These are phyloP conservation scores for Amphiprion clarkii DNA, from an alignment of 2,797 vertebrate genomes.

Conservation along the genomic window DNA sequence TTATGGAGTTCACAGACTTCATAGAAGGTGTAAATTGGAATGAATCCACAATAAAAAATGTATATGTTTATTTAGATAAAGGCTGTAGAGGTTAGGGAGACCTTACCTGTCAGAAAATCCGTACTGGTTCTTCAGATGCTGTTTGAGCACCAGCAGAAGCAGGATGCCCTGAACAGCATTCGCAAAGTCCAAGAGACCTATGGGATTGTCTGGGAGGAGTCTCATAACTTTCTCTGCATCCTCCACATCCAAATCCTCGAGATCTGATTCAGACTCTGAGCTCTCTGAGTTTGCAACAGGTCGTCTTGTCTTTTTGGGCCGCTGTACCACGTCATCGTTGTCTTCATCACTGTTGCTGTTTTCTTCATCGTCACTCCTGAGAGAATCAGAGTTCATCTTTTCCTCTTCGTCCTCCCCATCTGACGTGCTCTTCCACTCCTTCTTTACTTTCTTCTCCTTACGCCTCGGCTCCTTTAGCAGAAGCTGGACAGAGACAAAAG, in stretches of 20 bases:
- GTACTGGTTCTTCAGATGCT: conserved; percentile 98
- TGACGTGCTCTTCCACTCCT: conserved; percentile 66
- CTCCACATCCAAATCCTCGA: conserved; percentile 91
- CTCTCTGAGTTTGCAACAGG: conserved; percentile 81
- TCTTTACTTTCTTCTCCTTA: conserved; percentile 76
- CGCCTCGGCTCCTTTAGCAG: conserved; percentile 89
- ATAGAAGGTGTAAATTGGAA: conserved; percentile 3
- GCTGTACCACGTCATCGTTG: conserved; percentile 83
- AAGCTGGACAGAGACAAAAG: conserved; percentile 81
- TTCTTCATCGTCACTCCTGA: conserved; percentile 71
- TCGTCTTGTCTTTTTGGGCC: conserved; percentile 88
- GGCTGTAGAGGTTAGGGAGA: not conserved
- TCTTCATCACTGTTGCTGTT: conserved; percentile 67
- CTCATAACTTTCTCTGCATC: conserved; percentile 94
- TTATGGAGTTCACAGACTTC: not conserved
- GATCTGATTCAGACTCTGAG: conserved; percentile 89
- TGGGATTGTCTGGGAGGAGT: conserved; percentile 92
- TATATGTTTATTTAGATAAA: not conserved
- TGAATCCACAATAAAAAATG: not conserved
- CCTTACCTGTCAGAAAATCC: conserved; percentile 96
- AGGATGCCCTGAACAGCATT: conserved; percentile 98
- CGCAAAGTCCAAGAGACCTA: conserved; percentile 94
- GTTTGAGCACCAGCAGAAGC: conserved; percentile 95
- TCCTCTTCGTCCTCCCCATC: conserved; percentile 75
- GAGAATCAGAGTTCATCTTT: conserved; percentile 77